Base-by-base conservation (phyloP, 2,113 vertebrate species). In the Scomber japonicus region DNA sequence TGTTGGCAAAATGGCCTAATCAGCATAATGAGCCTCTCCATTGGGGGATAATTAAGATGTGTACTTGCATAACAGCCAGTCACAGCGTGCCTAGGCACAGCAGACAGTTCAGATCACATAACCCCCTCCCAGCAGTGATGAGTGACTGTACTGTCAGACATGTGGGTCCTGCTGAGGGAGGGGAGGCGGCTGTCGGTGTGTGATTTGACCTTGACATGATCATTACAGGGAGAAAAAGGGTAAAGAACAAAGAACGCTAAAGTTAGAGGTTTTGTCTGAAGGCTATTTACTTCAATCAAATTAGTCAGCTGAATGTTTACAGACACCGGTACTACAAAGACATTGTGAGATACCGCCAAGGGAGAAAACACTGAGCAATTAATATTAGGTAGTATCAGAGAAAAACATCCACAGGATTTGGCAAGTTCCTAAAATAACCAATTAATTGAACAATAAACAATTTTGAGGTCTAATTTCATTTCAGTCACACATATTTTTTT, bases 11-110 rank as follows among this genome's bases (percentile, higher is more conserved):
- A 89, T 85, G 85, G 88, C 76, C 81, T 93, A 91, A 93, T 94
- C 88, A 92, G 77, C 80, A 89, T 93, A 92, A 94, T 90, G 87
- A 93, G 87, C 72, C 69, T 88, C 91, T 88, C 79, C 79, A 80
- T 72, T 87, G 90, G 85, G 85, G 89, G 84, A 94, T 91, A 94
- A 94, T 94, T 94, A 95, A 84, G 90, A 86, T 86, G 86, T 88
- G 80, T 89, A 71, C 86, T 89, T 88, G 81, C 81, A 83, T 81
- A 88, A 90, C 83, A 90, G 87, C 81, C 62, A 90, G 77, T 87
- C 80, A 67, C 78, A 86, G 75, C 44, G n/a, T 85, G 83, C 64
- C 57, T 30, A 17, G 55, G 68, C 74, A 86, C 55, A 83, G 71
- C 63, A 82, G 82, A 89, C 80, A 86, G 83, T 81, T 82, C 81